Conservation (phyloP, 2,113 vertebrate genomes). For the Galeopterus variegatus region DNA sequence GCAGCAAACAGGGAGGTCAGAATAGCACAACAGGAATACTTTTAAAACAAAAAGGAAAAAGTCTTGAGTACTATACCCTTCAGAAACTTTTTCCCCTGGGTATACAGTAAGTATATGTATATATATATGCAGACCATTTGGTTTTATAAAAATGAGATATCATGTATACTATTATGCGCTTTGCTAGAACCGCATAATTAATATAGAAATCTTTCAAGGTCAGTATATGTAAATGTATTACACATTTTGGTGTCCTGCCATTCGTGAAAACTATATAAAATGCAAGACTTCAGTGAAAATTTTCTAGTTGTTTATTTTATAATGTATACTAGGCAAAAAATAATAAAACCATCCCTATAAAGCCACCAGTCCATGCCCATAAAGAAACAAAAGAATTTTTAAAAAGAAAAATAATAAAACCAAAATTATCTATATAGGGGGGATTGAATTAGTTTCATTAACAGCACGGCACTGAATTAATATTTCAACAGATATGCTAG, state of each 20-base stretch:
- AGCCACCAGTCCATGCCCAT: too few species aligned
- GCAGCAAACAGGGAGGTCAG: not conserved
- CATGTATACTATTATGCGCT: not conserved
- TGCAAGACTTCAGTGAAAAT: not conserved
- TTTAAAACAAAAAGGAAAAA: not conserved
- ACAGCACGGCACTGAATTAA: not conserved
- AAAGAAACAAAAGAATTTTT: too few species aligned
- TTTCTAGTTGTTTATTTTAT: constrained; percentile 10
- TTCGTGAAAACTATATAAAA: constrained; percentile 38
- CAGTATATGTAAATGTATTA: not conserved
- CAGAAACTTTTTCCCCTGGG: not conserved
- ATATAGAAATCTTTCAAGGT: not conserved
- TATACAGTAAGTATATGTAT: not conserved
- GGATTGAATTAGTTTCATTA: not conserved
- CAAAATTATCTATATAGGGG: not conserved
- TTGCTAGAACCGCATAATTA: not conserved
- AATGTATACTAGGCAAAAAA: not conserved
- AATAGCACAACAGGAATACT: not conserved
- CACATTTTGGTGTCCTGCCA: not conserved
- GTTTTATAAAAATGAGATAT: not conserved
- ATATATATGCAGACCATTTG: not conserved
- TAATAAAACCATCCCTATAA: too few species aligned
- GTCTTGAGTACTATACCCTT: not conserved
- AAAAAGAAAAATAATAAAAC: not conserved
- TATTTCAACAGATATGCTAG: not conserved